Base-by-base conservation (phyloP, 2,888 invertebrate genomes). In the Junonia oenone region DNA sequence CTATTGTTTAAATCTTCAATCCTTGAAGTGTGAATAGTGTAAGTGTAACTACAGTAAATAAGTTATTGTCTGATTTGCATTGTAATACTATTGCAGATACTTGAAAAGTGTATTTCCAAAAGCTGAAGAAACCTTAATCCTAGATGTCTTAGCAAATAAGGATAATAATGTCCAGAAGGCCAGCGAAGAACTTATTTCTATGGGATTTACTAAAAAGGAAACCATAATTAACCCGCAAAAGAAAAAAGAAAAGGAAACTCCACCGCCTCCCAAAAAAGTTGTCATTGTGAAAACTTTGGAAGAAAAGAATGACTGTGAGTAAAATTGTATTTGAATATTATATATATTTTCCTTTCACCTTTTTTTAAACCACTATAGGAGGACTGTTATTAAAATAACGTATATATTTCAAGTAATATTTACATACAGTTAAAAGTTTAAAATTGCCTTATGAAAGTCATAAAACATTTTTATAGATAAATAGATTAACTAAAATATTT, bases 151-250 rank as follows among this genome's bases (percentile, higher is more conserved):
- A 49, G 94, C 95, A 47, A 96, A 94, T 78, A 94, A 96, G 68
- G 97, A 98, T 69, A 97, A 97, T 78, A 97, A 97, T 81, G 97
- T 98, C 6, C 96, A 96, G 76, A 95, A 94, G 67, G 95, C 97
- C 0, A 95, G 97, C 8, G 96, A 97, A 68, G 94, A 93, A 63
- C 90, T 98, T 9, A 90, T 94, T 33, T 91, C 93, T 6, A 93
- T 97, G 93, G 98, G 98, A 0, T 97, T 95, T 76, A 91, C 90
- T n/a, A 96, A 95, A 73, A 93, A 94, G 60, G 96, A 96, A 64
- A 93, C 93, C 0, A 55, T 74, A 1, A 59, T 71, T 29, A 71
- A 74, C 50, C 76, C 79, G 56, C 76, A 78, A 33, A 72, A 72
- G 45, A 77, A 76, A 59, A 74, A 70, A 27, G 72, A 72, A 11